Evolutionary conservation across 2,113 vertebrate genomes (phyloP), one percentile per base, ranked within the genome.

Genomic region (Glareola pratincola): DNA sequence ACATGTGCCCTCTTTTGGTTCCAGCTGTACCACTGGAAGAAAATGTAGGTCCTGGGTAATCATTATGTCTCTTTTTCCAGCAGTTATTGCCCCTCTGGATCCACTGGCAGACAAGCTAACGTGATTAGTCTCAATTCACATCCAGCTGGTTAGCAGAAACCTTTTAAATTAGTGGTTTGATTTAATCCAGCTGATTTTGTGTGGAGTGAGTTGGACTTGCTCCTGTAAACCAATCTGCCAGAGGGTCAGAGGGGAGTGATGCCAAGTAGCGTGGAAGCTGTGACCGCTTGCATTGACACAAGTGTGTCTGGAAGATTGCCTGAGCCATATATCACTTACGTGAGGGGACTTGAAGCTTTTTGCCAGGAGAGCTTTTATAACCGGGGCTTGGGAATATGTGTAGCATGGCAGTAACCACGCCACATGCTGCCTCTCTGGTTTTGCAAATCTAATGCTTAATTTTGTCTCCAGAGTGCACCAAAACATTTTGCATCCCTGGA

Each of bases 71-170:
- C 24, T 85, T 64, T 94, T 88, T 76, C 67, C 81, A 93, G 82
- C 14, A 43, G 27, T 88, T 85, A 39, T 57, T 60, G 21, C 39
- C n/a, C 57, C 36, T 88, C 83, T 45, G 67, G 36, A 37, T 92
- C 67, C 1, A 0, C 41, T 87, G 69, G 41, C 54, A 78, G 41
- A 87, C 10, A 45, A 43, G 14, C 87, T 66, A 73, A 66, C 0
- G 1, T 68, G 72, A 50, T 69, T 22, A 43, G n/a, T 81, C 64
- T 91, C 41, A 26, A 36, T 87, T 91, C 37, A 54, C 48, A 71
- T 95, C 51, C 73, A 92, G 30, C 78, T 92, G 90, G 27, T 85
- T 92, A 76, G 57, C 26, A 92, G 74, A 92, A 95, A 69, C 73
- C 30, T 85, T 92, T 94, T 60, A 51, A 82, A 88, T 92, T 39